A percentile compares a stretch with the other conserved stretches of the same genome.
phyloP scores from a whole-genome alignment of 2,797 vertebrate genomes.

The Hozukius guyotensis region DNA sequence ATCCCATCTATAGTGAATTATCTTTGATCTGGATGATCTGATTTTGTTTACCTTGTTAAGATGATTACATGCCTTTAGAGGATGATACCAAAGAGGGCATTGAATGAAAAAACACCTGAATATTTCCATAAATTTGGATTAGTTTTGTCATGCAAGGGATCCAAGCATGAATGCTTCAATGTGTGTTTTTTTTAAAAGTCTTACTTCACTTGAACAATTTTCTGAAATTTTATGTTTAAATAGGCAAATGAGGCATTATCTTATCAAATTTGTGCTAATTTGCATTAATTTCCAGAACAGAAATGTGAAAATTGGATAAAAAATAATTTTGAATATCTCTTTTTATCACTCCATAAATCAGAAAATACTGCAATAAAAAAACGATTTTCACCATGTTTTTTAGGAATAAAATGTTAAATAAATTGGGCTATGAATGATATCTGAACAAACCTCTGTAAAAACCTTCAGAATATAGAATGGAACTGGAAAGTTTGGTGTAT shows the following conservation, averaged over 20 bases:
- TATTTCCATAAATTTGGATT: not conserved
- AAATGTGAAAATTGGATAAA: no score
- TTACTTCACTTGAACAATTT: not conserved
- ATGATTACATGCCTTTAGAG: not conserved
- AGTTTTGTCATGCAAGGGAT: not conserved
- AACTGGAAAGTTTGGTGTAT: no score
- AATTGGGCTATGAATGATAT: no score
- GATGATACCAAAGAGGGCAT: not conserved
- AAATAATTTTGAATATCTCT: no score
- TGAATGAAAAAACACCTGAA: not conserved
- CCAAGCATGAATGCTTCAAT: not conserved
- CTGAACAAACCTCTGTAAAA: no score
- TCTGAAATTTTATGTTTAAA: not conserved
- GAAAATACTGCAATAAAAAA: no score
- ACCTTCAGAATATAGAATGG: no score
- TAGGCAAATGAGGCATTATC: not conserved
- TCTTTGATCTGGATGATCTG: not conserved
- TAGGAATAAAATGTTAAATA: no score
- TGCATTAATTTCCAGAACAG: no score
- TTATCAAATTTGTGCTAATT: not conserved
- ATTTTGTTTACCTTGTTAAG: not conserved
- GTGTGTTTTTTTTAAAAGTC: not conserved
- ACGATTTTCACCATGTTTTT: no score
- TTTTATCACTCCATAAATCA: no score
- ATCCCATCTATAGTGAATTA: not conserved